Base-by-base conservation (phyloP, 2,797 vertebrate species). In the Tragopan temminckii region DNA sequence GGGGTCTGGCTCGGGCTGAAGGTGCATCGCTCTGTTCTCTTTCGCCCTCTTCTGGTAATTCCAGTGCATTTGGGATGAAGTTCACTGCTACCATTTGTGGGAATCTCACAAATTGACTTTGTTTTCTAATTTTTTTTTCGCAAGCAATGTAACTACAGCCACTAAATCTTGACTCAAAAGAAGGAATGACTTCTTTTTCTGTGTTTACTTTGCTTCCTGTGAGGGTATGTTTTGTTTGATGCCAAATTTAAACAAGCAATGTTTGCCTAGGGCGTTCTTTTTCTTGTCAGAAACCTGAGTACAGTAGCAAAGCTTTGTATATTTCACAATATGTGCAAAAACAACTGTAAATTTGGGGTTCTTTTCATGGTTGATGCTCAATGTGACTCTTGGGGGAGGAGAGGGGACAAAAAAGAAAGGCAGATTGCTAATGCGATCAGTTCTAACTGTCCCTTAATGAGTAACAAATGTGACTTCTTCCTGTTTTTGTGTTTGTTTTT, bases 21-120 rank as follows among this genome's bases (percentile, higher is more conserved):
- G 58, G 12, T 18, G 6, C 10, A 2, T 13, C 6, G n/a, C 7
- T 72, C n/a, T 59, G 0, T 42, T 31, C 82, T 89, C 72, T 88
- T 77, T 68, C 4, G 55, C 89, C 91, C 93, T 93, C 94, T 91
- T 63, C 85, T 92, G 94, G 91, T 82, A 80, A 9, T 76, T 40
- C 16, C 35, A 0, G 13, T 10, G 71, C 57, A 4, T 0, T 0
- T n/a, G 58, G 5, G 9, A 67, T 79, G 38, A 52, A 62, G 24
- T 31, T 88, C 29, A 2, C 48, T 0, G 0, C 18, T 52, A 8
- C 0, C 0, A 1, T 43, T 40, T 74, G 46, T 70, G 48, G 8
- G 1, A 42, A 40, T 55, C 24, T 55, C 20, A 35, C 80, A 75
- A 58, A 27, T 42, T 31, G 53, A 33, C 17, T 53, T 69, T 71